Conservation (phyloP, 2,113 vertebrate genomes). For the Mustelus asterias region DNA sequence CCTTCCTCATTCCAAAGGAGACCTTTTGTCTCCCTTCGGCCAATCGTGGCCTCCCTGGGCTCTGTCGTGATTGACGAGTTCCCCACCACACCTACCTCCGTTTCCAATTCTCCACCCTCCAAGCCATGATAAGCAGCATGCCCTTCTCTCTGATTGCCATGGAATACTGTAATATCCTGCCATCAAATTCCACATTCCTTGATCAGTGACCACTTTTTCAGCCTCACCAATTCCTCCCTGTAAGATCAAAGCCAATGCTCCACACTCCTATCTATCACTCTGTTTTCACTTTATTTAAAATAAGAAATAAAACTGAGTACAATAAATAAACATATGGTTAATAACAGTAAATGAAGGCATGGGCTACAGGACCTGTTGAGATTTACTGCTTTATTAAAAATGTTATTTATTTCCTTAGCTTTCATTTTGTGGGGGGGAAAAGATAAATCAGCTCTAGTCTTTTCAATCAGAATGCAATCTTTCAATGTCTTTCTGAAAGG, state of each 20-base stretch:
- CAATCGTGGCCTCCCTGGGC: not conserved
- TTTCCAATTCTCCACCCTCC: not conserved
- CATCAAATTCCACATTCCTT: not conserved
- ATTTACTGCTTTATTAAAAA: not conserved
- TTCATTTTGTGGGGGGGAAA: not conserved
- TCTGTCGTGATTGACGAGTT: not conserved
- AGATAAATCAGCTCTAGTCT: not conserved
- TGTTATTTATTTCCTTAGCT: not conserved
- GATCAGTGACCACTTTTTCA: not conserved
- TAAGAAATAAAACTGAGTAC: not conserved
- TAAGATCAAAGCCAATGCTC: not conserved
- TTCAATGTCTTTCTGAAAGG: not conserved
- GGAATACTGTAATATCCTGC: not conserved
- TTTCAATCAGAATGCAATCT: not conserved
- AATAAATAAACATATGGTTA: not conserved
- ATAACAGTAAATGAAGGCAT: not conserved
- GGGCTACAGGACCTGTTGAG: not conserved
- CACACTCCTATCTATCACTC: not conserved
- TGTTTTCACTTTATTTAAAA: not conserved
- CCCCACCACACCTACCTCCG: no score
- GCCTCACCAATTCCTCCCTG: not conserved
- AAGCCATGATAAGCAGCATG: not conserved
- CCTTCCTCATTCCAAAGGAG: not conserved
- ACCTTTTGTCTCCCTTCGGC: not conserved
- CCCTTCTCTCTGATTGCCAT: not conserved